A percentile compares a stretch with the other conserved stretches of the same genome.
Evolutionary conservation across 2,888 invertebrate genomes (phyloP).

Genomic region (Idaea biselata): DNA sequence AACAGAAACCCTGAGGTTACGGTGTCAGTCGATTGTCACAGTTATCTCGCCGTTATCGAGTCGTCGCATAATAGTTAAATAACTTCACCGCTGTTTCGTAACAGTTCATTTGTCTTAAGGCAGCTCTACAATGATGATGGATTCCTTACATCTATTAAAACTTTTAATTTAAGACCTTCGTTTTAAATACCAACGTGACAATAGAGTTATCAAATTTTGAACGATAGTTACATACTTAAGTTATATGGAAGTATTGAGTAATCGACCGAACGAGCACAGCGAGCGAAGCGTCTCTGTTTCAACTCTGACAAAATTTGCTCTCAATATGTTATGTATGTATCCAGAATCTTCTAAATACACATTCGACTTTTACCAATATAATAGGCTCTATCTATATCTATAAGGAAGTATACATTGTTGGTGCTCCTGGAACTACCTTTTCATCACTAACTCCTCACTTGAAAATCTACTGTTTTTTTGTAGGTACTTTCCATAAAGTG

Average conservation of each 20-base stretch:
- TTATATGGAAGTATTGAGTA: background rate
- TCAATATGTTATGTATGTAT: too few species aligned
- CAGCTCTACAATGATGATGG: slow-evolving; percentile 12
- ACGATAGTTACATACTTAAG: background rate
- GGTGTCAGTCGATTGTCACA: slow-evolving; percentile 45
- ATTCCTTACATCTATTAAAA: slow-evolving; percentile 1
- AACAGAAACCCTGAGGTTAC: slow-evolving; percentile 38
- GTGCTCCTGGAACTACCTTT: too few species aligned
- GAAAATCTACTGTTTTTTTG: too few species aligned
- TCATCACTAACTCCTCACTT: too few species aligned
- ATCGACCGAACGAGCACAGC: too few species aligned
- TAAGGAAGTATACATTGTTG: too few species aligned
- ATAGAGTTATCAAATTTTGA: background rate
- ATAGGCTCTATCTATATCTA: too few species aligned
- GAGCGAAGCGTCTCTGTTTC: too few species aligned
- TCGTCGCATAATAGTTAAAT: slow-evolving; percentile 61
- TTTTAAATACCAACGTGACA: background rate
- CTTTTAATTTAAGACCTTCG: background rate
- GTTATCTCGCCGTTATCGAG: slow-evolving; percentile 48
- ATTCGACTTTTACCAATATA: too few species aligned
- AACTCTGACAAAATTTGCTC: too few species aligned
- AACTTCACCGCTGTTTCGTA: slow-evolving; percentile 49
- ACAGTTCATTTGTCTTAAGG: slow-evolving; percentile 25
- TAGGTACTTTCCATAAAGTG: too few species aligned
- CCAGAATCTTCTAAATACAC: too few species aligned